These are phyloP conservation scores for Pogonomyrmex californicus DNA, from an alignment of 1,140 invertebrate species.

Conservation along the genomic window DNA sequence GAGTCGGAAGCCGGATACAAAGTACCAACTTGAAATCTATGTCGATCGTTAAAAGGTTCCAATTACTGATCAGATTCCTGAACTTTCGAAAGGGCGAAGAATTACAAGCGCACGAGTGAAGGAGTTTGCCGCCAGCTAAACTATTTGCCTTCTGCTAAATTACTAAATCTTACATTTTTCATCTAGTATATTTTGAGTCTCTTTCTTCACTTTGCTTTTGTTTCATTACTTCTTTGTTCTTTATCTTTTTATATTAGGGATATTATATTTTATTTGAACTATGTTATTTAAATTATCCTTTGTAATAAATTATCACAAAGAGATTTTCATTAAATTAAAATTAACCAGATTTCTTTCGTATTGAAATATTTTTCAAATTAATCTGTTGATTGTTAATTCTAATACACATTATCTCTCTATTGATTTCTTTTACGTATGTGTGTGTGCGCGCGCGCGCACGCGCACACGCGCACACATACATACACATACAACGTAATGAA, in stretches of 20 bases:
- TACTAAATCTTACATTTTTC: slow-evolving; percentile 3
- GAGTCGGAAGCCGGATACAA: slow-evolving; percentile 70
- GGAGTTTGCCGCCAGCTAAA: background rate
- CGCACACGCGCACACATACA: background rate
- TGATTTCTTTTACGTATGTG: background rate
- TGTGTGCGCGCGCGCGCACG: background rate
- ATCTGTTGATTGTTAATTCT: background rate
- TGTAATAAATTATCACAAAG: background rate
- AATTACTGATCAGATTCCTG: slow-evolving; percentile 73
- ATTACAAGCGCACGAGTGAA: slow-evolving; percentile 67
- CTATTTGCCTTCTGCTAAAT: slow-evolving; percentile 39
- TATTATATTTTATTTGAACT: background rate
- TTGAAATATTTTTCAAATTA: background rate
- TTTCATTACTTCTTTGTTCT: background rate
- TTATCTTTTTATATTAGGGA: background rate
- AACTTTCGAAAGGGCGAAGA: slow-evolving; percentile 57
- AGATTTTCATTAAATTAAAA: background rate
- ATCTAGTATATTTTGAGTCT: background rate
- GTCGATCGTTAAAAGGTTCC: slow-evolving; percentile 77
- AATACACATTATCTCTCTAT: background rate
- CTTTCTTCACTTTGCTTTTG: background rate
- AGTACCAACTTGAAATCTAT: slow-evolving; percentile 64
- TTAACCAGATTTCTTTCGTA: background rate
- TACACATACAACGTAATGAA: background rate
- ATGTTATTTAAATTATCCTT: too few species aligned